Conservation (phyloP, 2,113 vertebrate species). For the Chlamydotis undulata region DNA sequence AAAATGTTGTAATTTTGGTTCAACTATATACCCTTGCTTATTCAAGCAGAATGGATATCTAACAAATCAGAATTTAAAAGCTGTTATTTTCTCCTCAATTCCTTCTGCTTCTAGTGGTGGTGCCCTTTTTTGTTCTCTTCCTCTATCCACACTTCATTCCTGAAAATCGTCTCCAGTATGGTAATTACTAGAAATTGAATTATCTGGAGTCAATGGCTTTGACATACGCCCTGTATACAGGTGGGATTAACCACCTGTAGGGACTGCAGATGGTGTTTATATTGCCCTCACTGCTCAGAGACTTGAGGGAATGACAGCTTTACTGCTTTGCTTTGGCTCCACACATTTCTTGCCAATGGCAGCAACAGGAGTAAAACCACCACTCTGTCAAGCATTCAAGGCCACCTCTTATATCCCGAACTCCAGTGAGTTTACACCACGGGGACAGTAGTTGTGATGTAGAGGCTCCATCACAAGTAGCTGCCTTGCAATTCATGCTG, state of each 20-base stretch:
- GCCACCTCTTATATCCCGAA: neutral
- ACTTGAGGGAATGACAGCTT: neutral
- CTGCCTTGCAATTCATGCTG: neutral
- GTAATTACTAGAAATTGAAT: neutral
- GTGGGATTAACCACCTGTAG: conserved; percentile 24
- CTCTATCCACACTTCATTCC: neutral
- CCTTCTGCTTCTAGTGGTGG: neutral
- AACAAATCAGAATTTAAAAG: neutral
- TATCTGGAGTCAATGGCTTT: neutral
- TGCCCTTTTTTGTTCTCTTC: neutral
- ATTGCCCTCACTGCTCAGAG: neutral
- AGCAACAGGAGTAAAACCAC: neutral
- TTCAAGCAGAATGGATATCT: neutral
- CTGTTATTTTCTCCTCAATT: neutral
- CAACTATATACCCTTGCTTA: neutral
- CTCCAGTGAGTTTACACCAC: neutral
- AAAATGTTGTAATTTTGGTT: neutral
- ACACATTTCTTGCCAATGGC: neutral
- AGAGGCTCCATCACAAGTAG: neutral
- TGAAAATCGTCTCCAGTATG: neutral
- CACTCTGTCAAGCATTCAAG: neutral
- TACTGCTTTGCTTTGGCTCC: neutral
- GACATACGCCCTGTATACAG: neutral
- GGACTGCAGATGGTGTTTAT: conserved; percentile 22
- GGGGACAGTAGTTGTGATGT: accelerated